Evolutionary conservation across 23 tunicate genomes (phyloP).

Genomic region (Styela clava): DNA sequence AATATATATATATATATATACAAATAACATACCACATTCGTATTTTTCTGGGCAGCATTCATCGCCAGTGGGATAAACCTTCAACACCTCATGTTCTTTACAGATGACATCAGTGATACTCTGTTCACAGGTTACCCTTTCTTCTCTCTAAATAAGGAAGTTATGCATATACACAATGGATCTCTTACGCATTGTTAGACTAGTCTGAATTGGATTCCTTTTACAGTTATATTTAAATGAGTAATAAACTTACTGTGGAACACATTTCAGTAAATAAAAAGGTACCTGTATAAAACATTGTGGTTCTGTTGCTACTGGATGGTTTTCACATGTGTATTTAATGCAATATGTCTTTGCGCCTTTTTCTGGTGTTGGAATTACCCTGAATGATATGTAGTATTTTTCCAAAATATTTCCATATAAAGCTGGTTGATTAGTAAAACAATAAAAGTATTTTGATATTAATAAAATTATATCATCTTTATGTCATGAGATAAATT

Average conservation of each 20-base stretch:
- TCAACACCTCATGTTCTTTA: slow-evolving; percentile 26
- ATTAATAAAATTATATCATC: neutral
- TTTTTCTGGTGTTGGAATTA: slow-evolving; percentile 33
- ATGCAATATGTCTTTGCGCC: slow-evolving; percentile 53
- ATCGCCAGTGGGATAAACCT: slow-evolving; percentile 29
- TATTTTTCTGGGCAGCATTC: slow-evolving; percentile 53
- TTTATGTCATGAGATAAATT: neutral
- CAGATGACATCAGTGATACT: slow-evolving; percentile 15
- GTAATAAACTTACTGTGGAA: no score
- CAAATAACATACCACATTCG: slow-evolving; percentile 47
- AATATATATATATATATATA: no score
- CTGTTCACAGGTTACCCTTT: slow-evolving; percentile 13
- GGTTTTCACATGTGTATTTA: slow-evolving; percentile 37
- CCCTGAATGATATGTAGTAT: neutral
- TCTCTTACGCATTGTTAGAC: no score
- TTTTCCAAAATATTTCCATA: neutral
- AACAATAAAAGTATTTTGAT: neutral
- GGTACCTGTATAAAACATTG: slow-evolving; percentile 45
- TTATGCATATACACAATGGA: no score
- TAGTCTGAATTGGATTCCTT: no score
- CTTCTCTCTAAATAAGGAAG: slow-evolving; percentile 13
- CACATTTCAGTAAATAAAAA: no score
- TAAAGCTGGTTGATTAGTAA: neutral
- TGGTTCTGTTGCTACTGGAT: slow-evolving; percentile 45
- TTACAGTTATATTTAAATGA: no score